phyloP scores from a whole-genome alignment of 2,888 invertebrate species.

The Psococerastis gibbosa region DNA sequence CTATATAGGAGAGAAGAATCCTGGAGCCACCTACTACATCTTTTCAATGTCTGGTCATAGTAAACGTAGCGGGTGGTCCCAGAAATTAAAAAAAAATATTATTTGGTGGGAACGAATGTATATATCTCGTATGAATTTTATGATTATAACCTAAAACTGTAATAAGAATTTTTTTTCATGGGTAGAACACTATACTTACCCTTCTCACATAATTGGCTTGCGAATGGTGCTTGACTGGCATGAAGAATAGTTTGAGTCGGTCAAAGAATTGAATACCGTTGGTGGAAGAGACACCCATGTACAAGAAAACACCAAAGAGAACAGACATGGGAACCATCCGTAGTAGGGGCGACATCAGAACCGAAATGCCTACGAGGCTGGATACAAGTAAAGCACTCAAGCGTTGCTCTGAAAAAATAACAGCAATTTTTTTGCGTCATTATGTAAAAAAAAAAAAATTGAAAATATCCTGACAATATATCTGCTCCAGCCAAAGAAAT shows the following conservation, averaged over 20 bases:
- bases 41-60: too few species aligned
- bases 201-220: constrained; percentile 72
- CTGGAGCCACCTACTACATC: too few species aligned
- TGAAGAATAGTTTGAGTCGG: constrained; percentile 67
- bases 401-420: constrained; percentile 47
- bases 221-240: constrained; percentile 93
- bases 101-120: too few species aligned
- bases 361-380: constrained; percentile 61
- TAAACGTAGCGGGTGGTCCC: too few species aligned
- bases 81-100: too few species aligned
- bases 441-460: constrained; percentile 3
- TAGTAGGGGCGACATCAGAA: constrained; percentile 62
- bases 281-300: constrained; percentile 90
- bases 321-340: constrained; percentile 87
- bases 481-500: not conserved
- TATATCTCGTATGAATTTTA: too few species aligned
- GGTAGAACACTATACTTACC: constrained; percentile 41
- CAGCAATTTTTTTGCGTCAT: constrained; percentile 15
- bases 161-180: too few species aligned
- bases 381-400: constrained; percentile 66
- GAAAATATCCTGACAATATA: constrained; percentile 8
- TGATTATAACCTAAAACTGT: too few species aligned
- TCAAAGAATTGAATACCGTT: constrained; percentile 90
- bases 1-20: too few species aligned
- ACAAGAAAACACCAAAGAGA: constrained; percentile 89